These are phyloP conservation scores for Orchesellides sinensis DNA, from an alignment of 2,888 invertebrate species.

Conservation along the genomic window DNA sequence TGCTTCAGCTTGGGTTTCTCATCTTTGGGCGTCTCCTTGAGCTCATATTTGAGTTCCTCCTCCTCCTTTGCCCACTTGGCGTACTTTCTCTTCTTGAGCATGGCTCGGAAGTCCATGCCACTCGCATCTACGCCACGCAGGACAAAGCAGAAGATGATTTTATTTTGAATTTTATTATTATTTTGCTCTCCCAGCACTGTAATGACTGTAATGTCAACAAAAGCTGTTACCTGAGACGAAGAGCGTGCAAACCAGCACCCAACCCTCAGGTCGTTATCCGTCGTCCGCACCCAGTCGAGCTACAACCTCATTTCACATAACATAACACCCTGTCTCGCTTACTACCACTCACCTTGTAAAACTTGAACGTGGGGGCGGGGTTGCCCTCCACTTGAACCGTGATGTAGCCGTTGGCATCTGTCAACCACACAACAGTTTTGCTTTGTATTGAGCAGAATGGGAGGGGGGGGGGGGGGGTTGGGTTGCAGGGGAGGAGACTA, in stretches of 20 bases:
- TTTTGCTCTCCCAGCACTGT: too few relatives aligned
- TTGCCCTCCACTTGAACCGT: slow-evolving; percentile 95
- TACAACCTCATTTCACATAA: too few relatives aligned
- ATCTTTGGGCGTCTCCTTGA: slow-evolving; percentile 94
- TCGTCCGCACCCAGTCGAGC: too few relatives aligned
- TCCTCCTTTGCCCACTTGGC: slow-evolving; percentile 95
- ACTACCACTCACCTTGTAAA: slow-evolving; percentile 92
- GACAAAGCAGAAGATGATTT: slow-evolving; percentile 76
- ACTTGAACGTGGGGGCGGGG: slow-evolving; percentile 96
- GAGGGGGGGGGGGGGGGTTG: too few relatives aligned
- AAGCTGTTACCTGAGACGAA: too few relatives aligned
- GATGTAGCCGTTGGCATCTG: slow-evolving; percentile 95
- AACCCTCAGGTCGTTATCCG: too few relatives aligned
- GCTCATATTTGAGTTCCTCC: slow-evolving; percentile 94
- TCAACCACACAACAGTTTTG: too few relatives aligned
- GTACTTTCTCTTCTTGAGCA: slow-evolving; percentile 97
- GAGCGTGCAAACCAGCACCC: too few relatives aligned
- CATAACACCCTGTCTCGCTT: too few relatives aligned
- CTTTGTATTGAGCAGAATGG: too few relatives aligned
- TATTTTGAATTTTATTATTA: too few relatives aligned
- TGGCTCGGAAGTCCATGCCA: slow-evolving; percentile 99
- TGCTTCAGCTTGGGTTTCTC: slow-evolving; percentile 89
- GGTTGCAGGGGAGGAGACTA: neutral
- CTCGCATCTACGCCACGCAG: slow-evolving; percentile 85
- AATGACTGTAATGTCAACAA: too few relatives aligned